Base-by-base conservation (phyloP, 2,888 invertebrate genomes). In the Ellobium chinense region DNA sequence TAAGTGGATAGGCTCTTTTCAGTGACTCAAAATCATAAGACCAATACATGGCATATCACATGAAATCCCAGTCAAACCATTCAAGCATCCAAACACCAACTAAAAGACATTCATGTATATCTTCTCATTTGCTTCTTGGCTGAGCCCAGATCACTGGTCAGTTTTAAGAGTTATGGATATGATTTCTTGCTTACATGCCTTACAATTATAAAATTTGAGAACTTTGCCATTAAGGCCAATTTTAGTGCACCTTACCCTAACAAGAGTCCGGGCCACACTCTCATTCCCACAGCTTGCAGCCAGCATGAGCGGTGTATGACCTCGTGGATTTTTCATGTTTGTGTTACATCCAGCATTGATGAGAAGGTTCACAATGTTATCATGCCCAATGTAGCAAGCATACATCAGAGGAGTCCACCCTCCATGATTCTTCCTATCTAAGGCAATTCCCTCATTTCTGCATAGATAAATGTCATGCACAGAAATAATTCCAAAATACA, bases 261-360 rank as follows among this genome's bases (percentile, higher is more conserved):
- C 86, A 0, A 93, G 88, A 69, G 91, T 88, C 77, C 91, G 89
- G 21, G 92, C 93, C 46, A 93, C 92, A 79, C 91, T 91, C 54
- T 93, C 92, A 85, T 94, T 94, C n/a, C 94, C 94, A 89, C 94
- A 94, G 83, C 94, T 93, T 3, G 94, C 91, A 1, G 94, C 94
- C 78, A 94, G 84, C 93, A 94, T 94, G 62, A 94, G 89, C 1
- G 94, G 92, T 21, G 93, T 94, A 74, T 92, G 91, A 21, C 92
- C 92, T 46, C 91, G 88, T 78, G 89, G 84, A 81, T 93, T 93
- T 66, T 88, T 86, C 27, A 88, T 79, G 80, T 91, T 89, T 9
- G 91, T 88, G 81, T 86, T 85, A 7, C 90, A 91, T 24, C 89
- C 89, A 0, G 88, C 87, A 58, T 90, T 89, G 24, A 93, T 85